phyloP scores from a whole-genome alignment of 2,113 vertebrate species.

The Nerophis lumbriciformis region DNA sequence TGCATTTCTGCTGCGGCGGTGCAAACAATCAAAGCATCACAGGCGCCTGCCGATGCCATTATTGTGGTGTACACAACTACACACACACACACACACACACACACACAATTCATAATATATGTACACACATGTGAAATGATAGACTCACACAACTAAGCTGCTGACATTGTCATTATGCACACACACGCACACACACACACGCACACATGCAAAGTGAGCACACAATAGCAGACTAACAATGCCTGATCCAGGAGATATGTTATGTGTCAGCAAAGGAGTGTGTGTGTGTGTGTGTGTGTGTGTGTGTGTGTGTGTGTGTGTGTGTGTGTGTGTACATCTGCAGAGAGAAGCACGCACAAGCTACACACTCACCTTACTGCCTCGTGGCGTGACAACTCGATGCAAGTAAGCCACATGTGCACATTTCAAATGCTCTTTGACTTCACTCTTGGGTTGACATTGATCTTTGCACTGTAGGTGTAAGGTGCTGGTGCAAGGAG shows the following conservation, averaged over 20 bases:
- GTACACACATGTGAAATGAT: slow-evolving; percentile 23
- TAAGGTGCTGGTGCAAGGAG: no score
- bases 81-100: slow-evolving; percentile 3
- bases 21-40: slow-evolving; percentile 79
- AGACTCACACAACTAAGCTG: slow-evolving; percentile 34
- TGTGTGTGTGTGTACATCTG: no score
- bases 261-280: slow-evolving; percentile 53
- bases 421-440: not conserved
- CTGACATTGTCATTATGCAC: slow-evolving; percentile 32
- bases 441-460: no score
- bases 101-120: not conserved
- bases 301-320: no score
- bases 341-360: not conserved
- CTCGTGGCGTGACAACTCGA: not conserved
- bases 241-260: slow-evolving; percentile 64
- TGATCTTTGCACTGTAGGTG: no score
- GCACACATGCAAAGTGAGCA: slow-evolving; percentile 31
- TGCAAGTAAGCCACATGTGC: not conserved
- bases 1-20: slow-evolving; percentile 77
- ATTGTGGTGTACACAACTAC: slow-evolving; percentile 58
- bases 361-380: not conserved
- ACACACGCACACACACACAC: slow-evolving; percentile 28
- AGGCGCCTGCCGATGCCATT: slow-evolving; percentile 72
- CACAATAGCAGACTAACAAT: slow-evolving; percentile 60
- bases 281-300: no score